Evolutionary conservation across 2,113 vertebrate genomes (phyloP).

Genomic region (Raja brachyura): DNA sequence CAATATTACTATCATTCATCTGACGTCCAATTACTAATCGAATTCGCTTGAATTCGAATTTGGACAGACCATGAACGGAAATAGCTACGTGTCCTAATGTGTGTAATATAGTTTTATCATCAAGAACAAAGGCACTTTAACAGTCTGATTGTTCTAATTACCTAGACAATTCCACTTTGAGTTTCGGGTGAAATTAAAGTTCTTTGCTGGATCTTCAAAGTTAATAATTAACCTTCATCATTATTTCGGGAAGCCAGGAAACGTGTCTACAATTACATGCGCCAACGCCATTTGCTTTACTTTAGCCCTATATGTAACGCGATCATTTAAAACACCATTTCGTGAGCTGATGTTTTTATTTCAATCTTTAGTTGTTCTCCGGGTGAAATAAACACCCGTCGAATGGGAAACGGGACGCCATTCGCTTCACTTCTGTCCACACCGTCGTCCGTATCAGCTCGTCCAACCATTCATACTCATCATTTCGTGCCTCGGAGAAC

Average conservation of each 20-base stretch:
- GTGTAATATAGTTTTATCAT: neutral
- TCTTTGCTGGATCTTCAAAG: neutral
- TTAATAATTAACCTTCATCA: neutral
- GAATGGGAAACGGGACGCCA: neutral
- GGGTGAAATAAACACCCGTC: neutral
- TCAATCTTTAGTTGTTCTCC: neutral
- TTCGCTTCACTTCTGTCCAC: neutral
- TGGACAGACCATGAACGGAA: neutral
- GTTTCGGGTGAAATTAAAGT: neutral
- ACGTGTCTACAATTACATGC: neutral
- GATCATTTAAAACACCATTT: neutral
- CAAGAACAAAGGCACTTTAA: neutral
- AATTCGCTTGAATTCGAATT: neutral
- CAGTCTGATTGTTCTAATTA: neutral
- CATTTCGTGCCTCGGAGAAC: neutral
- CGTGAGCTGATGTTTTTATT: neutral
- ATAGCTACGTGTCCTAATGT: neutral
- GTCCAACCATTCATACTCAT: neutral
- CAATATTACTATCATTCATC: neutral
- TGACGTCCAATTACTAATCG: neutral
- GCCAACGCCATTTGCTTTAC: neutral
- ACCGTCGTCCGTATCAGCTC: no score
- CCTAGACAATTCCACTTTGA: neutral
- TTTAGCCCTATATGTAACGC: neutral
- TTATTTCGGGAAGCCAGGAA: neutral